A percentile compares a stretch with the other conserved stretches of the same genome.
These are phyloP conservation scores for Hybognathus amarus DNA, from an alignment of 2,797 vertebrate species.

Conservation along the genomic window DNA sequence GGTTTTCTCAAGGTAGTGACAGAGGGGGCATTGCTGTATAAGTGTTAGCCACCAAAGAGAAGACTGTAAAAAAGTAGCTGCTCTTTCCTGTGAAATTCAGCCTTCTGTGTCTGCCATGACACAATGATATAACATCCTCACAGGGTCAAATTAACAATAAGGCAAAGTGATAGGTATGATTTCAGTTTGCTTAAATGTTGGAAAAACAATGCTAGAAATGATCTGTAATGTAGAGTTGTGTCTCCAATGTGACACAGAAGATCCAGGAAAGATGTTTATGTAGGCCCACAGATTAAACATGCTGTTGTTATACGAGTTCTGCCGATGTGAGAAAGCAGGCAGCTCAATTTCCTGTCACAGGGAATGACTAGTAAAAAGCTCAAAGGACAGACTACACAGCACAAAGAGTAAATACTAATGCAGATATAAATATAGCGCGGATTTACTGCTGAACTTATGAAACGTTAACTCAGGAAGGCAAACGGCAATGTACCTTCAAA, in stretches of 20 bases:
- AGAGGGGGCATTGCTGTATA: constrained; percentile 46
- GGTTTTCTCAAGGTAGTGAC: constrained; percentile 61
- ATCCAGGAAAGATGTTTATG: neutral
- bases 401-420: constrained; percentile 51
- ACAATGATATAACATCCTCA: constrained; percentile 1
- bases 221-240: neutral
- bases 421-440: constrained; percentile 21
- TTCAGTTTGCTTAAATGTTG: neutral
- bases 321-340: constrained; percentile 6
- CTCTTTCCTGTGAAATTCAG: constrained; percentile 60
- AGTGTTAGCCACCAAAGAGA: constrained; percentile 61
- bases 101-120: neutral
- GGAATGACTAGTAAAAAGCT: constrained; percentile 40
- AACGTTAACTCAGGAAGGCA: neutral
- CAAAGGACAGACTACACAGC: constrained; percentile 45
- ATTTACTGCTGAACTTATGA: neutral
- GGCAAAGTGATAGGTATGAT: neutral
- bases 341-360: constrained; percentile 44
- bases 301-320: constrained; percentile 25
- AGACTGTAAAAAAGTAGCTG: constrained; percentile 57
- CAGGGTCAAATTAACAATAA: neutral
- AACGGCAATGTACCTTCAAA: neutral
- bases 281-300: constrained; percentile 54
- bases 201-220: neutral
- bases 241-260: constrained; percentile 10